Percentiles rank a stretch among this genome's conserved stretches.
These are phyloP conservation scores for Trichacis sp. DNA, from an alignment of 2,888 invertebrate species.

Conservation along the genomic window DNA sequence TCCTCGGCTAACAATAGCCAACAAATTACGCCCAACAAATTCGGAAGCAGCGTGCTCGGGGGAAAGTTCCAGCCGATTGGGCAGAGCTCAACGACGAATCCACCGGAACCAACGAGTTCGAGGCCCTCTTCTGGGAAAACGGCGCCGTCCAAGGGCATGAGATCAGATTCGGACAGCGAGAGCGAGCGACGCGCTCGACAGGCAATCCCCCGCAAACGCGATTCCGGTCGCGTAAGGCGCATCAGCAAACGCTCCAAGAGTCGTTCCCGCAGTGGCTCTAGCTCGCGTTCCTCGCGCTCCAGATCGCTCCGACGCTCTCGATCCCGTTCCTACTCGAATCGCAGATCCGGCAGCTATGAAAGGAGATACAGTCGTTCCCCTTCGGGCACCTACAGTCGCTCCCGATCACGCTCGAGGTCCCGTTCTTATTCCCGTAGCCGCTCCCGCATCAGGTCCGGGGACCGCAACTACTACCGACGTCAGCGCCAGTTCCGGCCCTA, in stretches of 20 bases:
- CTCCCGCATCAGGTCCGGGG: constrained; percentile 70
- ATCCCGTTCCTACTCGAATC: constrained; percentile 67
- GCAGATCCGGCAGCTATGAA: constrained; percentile 65
- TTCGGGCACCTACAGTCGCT: constrained; percentile 63
- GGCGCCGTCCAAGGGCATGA: constrained; percentile 72
- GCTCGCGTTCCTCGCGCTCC: constrained; percentile 77
- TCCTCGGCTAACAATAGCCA: constrained; percentile 31
- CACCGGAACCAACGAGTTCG: constrained; percentile 58
- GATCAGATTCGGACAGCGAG: constrained; percentile 71
- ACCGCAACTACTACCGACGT: constrained; percentile 64
- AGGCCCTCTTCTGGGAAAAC: constrained; percentile 60
- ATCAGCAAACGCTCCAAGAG: constrained; percentile 55
- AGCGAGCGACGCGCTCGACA: constrained; percentile 59
- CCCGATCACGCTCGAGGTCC: constrained; percentile 70
- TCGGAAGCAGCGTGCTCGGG: constrained; percentile 54
- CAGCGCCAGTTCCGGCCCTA: constrained; percentile 68
- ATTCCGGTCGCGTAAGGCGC: constrained; percentile 57
- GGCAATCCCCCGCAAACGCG: constrained; percentile 67
- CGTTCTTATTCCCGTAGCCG: constrained; percentile 73
- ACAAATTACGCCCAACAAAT: constrained; percentile 52
- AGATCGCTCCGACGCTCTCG: constrained; percentile 73
- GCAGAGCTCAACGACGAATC: constrained; percentile 50
- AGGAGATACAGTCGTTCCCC: constrained; percentile 65
- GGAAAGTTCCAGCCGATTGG: constrained; percentile 66
- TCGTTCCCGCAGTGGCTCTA: constrained; percentile 72